Evolutionary conservation across 1,140 invertebrate genomes (phyloP).

Genomic region (Tetragonula clypearis): DNA sequence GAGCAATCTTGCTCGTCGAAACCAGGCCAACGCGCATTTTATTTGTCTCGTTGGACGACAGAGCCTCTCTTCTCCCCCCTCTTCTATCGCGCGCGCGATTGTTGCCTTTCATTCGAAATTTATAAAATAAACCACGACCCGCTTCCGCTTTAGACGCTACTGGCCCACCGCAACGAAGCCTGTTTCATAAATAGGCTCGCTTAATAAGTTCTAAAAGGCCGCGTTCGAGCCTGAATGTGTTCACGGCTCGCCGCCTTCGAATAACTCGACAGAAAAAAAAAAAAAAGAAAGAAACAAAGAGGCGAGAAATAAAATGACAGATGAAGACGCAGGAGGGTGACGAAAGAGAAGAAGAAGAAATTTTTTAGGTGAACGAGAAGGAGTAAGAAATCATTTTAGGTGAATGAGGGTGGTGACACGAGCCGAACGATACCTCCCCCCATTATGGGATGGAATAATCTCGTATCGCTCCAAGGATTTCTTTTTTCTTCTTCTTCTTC

Average conservation of each 20-base stretch:
- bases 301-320: too few relatives aligned
- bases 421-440: neutral
- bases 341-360: neutral
- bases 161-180: neutral
- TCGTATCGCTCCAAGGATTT: neutral
- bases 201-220: conserved; percentile 28
- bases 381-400: neutral
- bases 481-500: too few relatives aligned
- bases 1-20: conserved; percentile 11
- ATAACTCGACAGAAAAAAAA: neutral
- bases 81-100: neutral
- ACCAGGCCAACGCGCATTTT: conserved; percentile 35
- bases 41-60: conserved; percentile 29
- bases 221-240: neutral
- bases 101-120: conserved; percentile 34
- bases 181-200: neutral
- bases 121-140: conserved; percentile 30
- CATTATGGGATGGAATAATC: neutral
- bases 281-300: neutral
- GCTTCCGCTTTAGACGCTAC: neutral
- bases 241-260: conserved; percentile 7
- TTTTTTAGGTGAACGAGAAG: neutral
- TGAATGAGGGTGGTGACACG: conserved; percentile 38
- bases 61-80: too few relatives aligned
- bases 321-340: too few relatives aligned